Evolutionary conservation across 2,113 vertebrate genomes (phyloP).

Genomic region (Lutjanus erythropterus): DNA sequence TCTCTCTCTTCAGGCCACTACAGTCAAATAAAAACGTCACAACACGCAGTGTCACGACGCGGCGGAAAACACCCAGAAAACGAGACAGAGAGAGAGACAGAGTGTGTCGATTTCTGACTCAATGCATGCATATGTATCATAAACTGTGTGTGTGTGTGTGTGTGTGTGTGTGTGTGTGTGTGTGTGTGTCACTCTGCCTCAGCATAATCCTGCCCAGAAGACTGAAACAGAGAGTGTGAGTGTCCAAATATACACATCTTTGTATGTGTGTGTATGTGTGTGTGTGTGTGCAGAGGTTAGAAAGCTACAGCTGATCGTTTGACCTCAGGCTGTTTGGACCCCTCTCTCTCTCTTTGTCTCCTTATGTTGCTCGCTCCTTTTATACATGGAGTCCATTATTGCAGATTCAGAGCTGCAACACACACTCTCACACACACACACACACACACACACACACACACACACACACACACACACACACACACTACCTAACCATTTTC

Average conservation of each 20-base stretch:
- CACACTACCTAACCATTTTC: too few species aligned
- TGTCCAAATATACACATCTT: too few species aligned
- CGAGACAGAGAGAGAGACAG: not conserved
- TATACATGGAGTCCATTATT: not conserved
- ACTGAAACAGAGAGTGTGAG: not conserved
- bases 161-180: constrained; percentile 30
- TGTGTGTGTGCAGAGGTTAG: not conserved
- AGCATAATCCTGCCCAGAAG: not conserved
- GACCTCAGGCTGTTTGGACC: constrained; percentile 18
- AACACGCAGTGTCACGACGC: constrained; percentile 9
- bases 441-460: not conserved
- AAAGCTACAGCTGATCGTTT: constrained; percentile 5
- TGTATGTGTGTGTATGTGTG: constrained; percentile 20
- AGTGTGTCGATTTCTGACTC: not conserved
- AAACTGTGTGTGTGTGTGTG: constrained; percentile 3
- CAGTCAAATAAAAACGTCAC: constrained; percentile 40
- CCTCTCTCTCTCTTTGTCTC: constrained; percentile 6
- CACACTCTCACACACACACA: constrained; percentile 5
- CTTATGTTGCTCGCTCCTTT: constrained; percentile 1
- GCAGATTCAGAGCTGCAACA: not conserved
- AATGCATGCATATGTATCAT: not conserved
- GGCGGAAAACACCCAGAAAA: not conserved
- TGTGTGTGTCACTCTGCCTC: not conserved
- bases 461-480: too few species aligned
- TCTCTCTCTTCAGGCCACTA: not conserved